These are phyloP conservation scores for Lithobius niger DNA, from an alignment of 1,140 invertebrate species.

Conservation along the genomic window DNA sequence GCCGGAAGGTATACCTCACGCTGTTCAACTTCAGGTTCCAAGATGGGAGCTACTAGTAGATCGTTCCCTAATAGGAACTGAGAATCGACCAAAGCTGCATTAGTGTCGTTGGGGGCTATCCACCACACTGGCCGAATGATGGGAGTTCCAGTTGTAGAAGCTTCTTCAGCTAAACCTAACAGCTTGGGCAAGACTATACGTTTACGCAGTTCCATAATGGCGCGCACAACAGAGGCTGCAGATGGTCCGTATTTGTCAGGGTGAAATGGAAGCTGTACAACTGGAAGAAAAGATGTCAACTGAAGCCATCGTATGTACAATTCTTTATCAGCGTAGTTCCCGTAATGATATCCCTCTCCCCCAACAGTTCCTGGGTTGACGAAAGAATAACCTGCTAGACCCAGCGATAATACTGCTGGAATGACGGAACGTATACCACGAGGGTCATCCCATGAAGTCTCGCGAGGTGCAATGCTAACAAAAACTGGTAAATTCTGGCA, in stretches of 20 bases:
- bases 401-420: slow-evolving; percentile 71
- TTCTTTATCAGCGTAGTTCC: slow-evolving; percentile 56
- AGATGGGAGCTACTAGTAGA: slow-evolving; percentile 77
- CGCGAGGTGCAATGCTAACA: slow-evolving; percentile 67
- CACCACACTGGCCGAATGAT: slow-evolving; percentile 84
- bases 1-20: slow-evolving; percentile 68
- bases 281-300: slow-evolving; percentile 76
- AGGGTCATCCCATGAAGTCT: slow-evolving; percentile 62
- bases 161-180: slow-evolving; percentile 50
- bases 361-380: slow-evolving; percentile 85
- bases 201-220: slow-evolving; percentile 55
- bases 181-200: slow-evolving; percentile 52
- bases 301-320: slow-evolving; percentile 91
- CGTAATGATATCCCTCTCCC: slow-evolving; percentile 41
- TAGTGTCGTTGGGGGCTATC: slow-evolving; percentile 63
- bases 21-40: slow-evolving; percentile 48
- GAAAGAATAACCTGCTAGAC: slow-evolving; percentile 77
- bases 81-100: slow-evolving; percentile 61
- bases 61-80: slow-evolving; percentile 85
- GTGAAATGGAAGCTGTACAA: slow-evolving; percentile 76
- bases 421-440: slow-evolving; percentile 63
- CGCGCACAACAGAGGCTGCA: too few relatives aligned
- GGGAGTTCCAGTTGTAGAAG: slow-evolving; percentile 62
- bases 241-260: slow-evolving; percentile 74
- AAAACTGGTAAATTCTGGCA: slow-evolving; percentile 72